Evolutionary conservation across 1,140 invertebrate genomes (phyloP).

Genomic region (Mycetomoellerius zeteki): DNA sequence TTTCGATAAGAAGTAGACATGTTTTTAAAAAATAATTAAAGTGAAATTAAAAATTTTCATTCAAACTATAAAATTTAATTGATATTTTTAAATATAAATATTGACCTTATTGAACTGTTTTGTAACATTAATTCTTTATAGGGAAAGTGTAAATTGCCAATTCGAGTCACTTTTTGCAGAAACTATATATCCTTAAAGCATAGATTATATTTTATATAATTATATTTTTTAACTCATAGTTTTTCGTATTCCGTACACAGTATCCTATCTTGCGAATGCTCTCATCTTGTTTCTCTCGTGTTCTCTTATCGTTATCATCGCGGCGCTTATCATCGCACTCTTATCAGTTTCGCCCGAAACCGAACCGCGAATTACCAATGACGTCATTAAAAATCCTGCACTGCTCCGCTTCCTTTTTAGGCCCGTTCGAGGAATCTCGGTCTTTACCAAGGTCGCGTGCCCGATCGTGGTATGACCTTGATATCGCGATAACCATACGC

Average conservation of each 20-base stretch:
- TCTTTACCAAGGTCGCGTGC: conserved; percentile 49
- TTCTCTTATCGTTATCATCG: conserved; percentile 21
- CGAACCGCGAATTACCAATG: neutral
- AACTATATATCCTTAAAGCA: no score
- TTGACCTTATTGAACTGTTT: no score
- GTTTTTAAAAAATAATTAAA: no score
- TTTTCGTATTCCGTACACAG: neutral
- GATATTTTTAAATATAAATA: no score
- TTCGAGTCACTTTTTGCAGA: no score
- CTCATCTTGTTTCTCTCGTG: neutral
- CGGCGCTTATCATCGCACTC: neutral
- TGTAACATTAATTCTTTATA: no score
- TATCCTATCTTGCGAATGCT: neutral
- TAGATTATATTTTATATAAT: no score
- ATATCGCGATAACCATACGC: conserved; percentile 46
- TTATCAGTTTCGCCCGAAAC: conserved; percentile 34
- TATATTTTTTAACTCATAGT: neutral
- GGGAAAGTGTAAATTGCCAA: no score
- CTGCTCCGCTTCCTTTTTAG: conserved; percentile 43
- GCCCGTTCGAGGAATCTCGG: conserved; percentile 41
- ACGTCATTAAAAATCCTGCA: conserved; percentile 20
- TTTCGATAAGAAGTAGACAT: no score
- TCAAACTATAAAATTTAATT: no score
- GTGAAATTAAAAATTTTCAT: no score
- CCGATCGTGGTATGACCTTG: conserved; percentile 51